phyloP scores from a whole-genome alignment of 1,140 invertebrate genomes.

The Drosophila mojavensis region DNA sequence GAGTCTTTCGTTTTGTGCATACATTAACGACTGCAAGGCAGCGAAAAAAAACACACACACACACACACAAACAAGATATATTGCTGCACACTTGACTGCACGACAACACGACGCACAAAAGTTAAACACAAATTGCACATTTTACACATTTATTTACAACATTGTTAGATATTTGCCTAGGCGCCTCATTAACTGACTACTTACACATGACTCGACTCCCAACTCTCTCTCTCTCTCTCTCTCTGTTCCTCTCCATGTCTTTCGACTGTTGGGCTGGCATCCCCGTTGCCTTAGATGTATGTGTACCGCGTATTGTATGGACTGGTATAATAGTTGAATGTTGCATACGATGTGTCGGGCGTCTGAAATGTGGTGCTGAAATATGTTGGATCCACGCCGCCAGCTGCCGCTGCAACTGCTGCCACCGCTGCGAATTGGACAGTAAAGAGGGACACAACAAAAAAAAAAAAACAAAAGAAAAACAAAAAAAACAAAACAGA shows the following conservation, averaged over 20 bases:
- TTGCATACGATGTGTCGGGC: slow-evolving; percentile 71
- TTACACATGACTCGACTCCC: slow-evolving; percentile 49
- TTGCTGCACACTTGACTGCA: slow-evolving; percentile 34
- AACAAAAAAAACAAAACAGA: background rate
- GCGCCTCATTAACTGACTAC: slow-evolving; percentile 49
- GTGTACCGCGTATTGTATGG: slow-evolving; percentile 66
- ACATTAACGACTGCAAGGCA: slow-evolving; percentile 46
- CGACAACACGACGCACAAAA: slow-evolving; percentile 20
- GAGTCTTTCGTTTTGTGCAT: slow-evolving; percentile 68
- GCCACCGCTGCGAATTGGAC: slow-evolving; percentile 42
- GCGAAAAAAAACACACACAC: background rate
- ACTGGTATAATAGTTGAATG: slow-evolving; percentile 70
- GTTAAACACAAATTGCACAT: slow-evolving; percentile 59
- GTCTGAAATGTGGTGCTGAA: slow-evolving; percentile 73
- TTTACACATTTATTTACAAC: slow-evolving; percentile 78
- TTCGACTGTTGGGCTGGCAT: slow-evolving; percentile 27
- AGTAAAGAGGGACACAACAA: slow-evolving; percentile 4
- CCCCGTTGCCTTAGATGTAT: slow-evolving; percentile 53
- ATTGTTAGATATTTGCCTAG: slow-evolving; percentile 52
- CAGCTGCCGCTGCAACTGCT: slow-evolving; percentile 58
- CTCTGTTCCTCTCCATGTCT: slow-evolving; percentile 23
- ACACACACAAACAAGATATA: background rate
- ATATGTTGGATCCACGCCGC: slow-evolving; percentile 57
- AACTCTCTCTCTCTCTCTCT: slow-evolving; percentile 46
- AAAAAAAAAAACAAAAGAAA: background rate